phyloP scores from a whole-genome alignment of 2,888 invertebrate genomes.

The Lutraria lutraria region DNA sequence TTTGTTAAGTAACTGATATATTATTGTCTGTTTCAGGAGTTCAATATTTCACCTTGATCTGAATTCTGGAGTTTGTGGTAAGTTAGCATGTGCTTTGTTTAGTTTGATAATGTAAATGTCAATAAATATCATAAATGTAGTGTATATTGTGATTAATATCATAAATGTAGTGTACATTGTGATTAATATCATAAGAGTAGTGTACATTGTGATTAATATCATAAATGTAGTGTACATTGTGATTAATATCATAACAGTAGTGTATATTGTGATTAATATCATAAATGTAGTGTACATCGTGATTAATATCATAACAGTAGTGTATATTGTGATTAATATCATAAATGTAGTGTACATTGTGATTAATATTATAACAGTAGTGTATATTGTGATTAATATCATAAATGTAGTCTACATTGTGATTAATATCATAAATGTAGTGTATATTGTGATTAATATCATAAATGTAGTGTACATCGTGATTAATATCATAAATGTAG shows the following conservation, averaged over 20 bases:
- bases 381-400: too few relatives aligned
- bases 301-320: neutral
- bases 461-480: too few relatives aligned
- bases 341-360: too few relatives aligned
- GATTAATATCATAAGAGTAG: neutral
- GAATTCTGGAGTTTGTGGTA: constrained; percentile 46
- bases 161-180: too few relatives aligned
- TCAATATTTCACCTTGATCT: constrained; percentile 80
- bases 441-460: too few relatives aligned
- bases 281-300: too few relatives aligned
- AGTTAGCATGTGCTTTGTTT: neutral
- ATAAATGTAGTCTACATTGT: too few relatives aligned
- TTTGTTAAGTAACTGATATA: neutral
- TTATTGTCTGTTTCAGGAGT: constrained; percentile 74
- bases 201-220: too few relatives aligned
- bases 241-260: neutral
- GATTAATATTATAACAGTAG: neutral
- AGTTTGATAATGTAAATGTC: neutral
- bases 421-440: neutral
- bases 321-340: too few relatives aligned
- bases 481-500: neutral
- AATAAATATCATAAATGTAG: neutral
- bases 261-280: too few relatives aligned
- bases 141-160: too few relatives aligned
- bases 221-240: too few relatives aligned